Conservation (phyloP, 2,888 invertebrate species). For the Erpobdella octoculata region DNA sequence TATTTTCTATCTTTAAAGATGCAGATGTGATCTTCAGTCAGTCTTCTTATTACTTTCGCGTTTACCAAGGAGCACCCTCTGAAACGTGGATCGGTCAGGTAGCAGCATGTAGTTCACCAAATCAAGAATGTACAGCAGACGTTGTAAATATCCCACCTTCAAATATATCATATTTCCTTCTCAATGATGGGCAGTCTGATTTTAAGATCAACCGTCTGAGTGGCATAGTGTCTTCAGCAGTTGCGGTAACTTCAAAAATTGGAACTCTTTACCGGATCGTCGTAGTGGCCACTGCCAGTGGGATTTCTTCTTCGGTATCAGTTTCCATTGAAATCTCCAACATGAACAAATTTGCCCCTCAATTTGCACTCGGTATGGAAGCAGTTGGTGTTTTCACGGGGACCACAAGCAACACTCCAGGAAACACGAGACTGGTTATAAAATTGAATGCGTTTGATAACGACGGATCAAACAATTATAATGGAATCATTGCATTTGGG, state of each 20-base stretch:
- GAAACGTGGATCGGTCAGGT: background rate
- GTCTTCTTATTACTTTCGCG: conserved; percentile 11
- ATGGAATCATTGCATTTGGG: conserved; percentile 2
- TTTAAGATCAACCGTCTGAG: background rate
- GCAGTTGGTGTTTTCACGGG: background rate
- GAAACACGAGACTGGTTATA: background rate
- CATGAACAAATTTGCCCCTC: conserved; percentile 4
- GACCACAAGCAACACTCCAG: background rate
- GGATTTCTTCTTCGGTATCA: background rate
- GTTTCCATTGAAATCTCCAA: background rate
- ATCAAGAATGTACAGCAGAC: background rate
- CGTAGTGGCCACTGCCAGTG: background rate
- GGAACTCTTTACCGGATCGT: background rate
- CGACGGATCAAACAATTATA: background rate
- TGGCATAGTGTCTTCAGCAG: background rate
- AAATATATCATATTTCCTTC: background rate
- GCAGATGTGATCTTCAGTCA: background rate
- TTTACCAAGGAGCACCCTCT: conserved; percentile 1
- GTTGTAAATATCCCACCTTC: too few species aligned
- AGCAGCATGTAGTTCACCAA: background rate
- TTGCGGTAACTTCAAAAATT: background rate
- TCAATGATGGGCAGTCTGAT: background rate
- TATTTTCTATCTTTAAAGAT: too few species aligned
- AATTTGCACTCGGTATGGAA: background rate
- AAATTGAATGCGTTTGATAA: background rate